phyloP scores from a whole-genome alignment of 2,797 vertebrate genomes.

The Acrossocheilus fasciatus region DNA sequence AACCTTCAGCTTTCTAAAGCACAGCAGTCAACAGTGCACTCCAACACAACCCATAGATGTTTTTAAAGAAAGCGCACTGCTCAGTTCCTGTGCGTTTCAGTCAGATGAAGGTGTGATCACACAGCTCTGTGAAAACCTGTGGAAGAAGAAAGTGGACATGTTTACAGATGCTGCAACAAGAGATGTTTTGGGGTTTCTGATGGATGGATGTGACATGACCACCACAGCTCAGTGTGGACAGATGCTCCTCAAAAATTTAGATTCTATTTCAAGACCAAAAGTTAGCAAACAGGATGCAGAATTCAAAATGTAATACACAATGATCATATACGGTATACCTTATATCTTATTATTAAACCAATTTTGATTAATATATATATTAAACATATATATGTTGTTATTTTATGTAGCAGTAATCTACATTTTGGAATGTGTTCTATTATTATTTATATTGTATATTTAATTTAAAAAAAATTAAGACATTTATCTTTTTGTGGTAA shows the following conservation, averaged over 20 bases:
- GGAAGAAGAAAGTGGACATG: neutral
- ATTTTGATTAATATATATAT: neutral
- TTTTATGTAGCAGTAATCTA: neutral
- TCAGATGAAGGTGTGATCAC: neutral
- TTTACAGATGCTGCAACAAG: neutral
- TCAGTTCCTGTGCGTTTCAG: neutral
- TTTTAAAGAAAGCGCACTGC: neutral
- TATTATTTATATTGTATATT: too few relatives aligned
- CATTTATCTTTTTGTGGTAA: neutral
- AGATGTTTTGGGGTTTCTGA: neutral
- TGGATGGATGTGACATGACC: neutral
- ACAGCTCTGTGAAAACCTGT: neutral
- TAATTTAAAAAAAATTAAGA: too few relatives aligned
- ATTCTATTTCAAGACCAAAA: neutral
- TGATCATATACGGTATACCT: neutral
- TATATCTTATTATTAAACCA: neutral
- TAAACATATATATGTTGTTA: neutral
- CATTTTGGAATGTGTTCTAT: neutral
- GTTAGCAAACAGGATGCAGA: neutral
- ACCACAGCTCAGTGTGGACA: neutral
- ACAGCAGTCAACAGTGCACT: conserved; percentile 5
- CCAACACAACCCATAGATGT: neutral
- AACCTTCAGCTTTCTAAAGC: neutral
- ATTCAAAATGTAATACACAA: neutral
- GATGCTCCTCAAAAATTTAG: neutral